Evolutionary conservation across 2,797 vertebrate genomes (phyloP).

Genomic region (Tapirus indicus): DNA sequence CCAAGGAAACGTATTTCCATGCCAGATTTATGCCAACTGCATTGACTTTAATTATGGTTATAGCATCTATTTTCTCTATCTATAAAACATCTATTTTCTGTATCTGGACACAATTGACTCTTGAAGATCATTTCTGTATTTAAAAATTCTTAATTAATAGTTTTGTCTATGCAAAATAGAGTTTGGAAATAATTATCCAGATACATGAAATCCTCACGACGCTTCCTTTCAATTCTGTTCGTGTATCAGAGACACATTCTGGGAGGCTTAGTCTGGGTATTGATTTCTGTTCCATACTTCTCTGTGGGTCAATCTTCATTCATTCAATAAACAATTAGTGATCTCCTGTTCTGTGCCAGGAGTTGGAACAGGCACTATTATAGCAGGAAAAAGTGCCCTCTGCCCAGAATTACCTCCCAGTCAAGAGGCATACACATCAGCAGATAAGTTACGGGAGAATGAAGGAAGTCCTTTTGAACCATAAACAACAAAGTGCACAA

Average conservation of each 20-base stretch:
- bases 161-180: neutral
- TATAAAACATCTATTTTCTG: neutral
- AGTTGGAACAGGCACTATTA: neutral
- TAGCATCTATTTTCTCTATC: neutral
- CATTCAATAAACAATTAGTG: neutral
- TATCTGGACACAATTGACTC: neutral
- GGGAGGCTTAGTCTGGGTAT: neutral
- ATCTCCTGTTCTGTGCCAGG: neutral
- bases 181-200: neutral
- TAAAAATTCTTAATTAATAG: neutral
- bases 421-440: neutral
- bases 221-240: neutral
- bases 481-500: neutral
- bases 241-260: neutral
- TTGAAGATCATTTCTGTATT: neutral
- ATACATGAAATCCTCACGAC: neutral
- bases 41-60: neutral
- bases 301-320: neutral
- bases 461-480: neutral
- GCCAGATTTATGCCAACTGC: neutral
- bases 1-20: neutral
- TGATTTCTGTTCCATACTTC: neutral
- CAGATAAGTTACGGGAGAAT: neutral
- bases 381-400: neutral
- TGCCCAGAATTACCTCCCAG: neutral